Percentiles rank a stretch among this genome's conserved stretches.
phyloP scores from a whole-genome alignment of 2,888 invertebrate species.

The Epinotia brunnichana region DNA sequence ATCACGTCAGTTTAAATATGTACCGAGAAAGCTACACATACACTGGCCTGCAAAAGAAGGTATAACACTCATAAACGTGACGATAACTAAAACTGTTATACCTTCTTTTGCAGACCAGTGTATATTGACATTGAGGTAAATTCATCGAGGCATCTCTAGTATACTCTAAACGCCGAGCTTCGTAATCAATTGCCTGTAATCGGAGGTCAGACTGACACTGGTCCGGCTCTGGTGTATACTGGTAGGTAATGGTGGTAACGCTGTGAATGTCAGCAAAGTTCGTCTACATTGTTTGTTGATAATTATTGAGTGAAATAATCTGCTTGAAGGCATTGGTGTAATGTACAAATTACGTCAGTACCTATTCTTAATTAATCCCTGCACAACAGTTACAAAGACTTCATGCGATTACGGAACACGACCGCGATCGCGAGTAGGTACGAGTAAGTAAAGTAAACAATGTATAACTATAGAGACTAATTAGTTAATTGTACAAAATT shows the following conservation, averaged over 20 bases:
- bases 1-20: not conserved
- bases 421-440: no score
- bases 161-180: not conserved
- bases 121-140: not conserved
- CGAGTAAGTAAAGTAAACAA: no score
- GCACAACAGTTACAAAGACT: no score
- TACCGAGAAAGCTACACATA: not conserved
- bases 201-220: not conserved
- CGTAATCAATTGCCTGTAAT: not conserved
- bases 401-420: no score
- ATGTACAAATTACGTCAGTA: not conserved
- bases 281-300: not conserved
- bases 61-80: no score
- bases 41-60: no score
- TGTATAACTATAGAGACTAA: no score
- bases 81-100: no score
- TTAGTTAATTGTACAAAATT: no score
- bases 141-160: not conserved
- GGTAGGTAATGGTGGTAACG: not conserved
- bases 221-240: not conserved
- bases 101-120: no score
- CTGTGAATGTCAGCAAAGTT: not conserved
- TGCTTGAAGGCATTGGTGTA: not conserved
- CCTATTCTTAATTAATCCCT: no score
- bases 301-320: constrained; percentile 6